These are phyloP conservation scores for Sinosuthora webbiana DNA, from an alignment of 2,113 vertebrate genomes.

Conservation along the genomic window DNA sequence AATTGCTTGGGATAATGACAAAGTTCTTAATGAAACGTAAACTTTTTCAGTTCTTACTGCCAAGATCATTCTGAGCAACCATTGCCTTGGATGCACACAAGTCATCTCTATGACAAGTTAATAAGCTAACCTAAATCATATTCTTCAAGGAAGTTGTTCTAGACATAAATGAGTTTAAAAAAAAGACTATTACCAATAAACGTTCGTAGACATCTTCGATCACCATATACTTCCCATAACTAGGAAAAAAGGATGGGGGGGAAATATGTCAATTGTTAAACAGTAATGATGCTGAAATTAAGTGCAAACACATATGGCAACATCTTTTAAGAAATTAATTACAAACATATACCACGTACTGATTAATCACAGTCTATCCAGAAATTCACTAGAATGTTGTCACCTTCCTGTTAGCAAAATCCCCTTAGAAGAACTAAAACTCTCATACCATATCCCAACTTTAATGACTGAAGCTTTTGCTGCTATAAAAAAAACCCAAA, in stretches of 20 bases:
- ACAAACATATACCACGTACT: background rate
- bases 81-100: background rate
- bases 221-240: constrained; percentile 98
- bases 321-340: background rate
- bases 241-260: constrained; percentile 6
- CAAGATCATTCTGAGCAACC: background rate
- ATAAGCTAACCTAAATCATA: background rate
- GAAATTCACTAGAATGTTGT: background rate
- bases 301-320: background rate
- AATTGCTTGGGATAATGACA: background rate
- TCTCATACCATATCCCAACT: background rate
- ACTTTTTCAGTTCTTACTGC: background rate
- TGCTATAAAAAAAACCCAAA: background rate
- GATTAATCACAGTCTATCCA: background rate
- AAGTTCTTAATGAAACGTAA: background rate
- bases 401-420: background rate
- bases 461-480: background rate
- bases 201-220: constrained; percentile 90
- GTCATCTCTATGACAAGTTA: background rate
- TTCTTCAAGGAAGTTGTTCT: background rate
- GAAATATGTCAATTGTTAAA: background rate
- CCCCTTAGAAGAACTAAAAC: background rate
- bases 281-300: background rate
- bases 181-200: constrained; percentile 88
- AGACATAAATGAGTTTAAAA: background rate